Percentiles rank a stretch among this genome's conserved stretches.
phyloP scores from a whole-genome alignment of 1,140 invertebrate species.

The Anastrepha ludens region DNA sequence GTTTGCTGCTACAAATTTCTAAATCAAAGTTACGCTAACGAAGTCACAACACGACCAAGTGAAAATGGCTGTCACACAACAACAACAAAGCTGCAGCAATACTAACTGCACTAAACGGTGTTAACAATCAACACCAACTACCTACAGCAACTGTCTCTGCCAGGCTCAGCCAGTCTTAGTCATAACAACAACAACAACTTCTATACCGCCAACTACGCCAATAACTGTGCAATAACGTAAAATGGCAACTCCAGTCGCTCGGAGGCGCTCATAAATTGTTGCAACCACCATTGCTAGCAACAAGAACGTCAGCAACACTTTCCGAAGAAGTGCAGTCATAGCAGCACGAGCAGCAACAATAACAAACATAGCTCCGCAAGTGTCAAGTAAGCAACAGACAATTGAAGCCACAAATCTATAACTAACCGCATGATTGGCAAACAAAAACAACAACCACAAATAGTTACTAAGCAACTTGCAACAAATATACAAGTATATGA shows the following conservation, averaged over 20 bases:
- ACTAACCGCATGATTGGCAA: background rate
- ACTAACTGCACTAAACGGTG: conserved; percentile 6
- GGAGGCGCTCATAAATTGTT: conserved; percentile 39
- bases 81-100: background rate
- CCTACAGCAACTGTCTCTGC: background rate
- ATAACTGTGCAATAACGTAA: conserved; percentile 32
- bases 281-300: background rate
- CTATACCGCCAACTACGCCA: background rate
- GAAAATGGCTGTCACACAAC: conserved; percentile 1
- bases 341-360: background rate
- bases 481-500: background rate
- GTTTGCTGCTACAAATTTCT: conserved; percentile 22
- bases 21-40: conserved; percentile 47
- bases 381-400: conserved; percentile 13
- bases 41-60: conserved; percentile 19
- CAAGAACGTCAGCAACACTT: background rate
- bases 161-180: background rate
- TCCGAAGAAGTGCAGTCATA: background rate
- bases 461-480: background rate
- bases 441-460: background rate
- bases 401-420: conserved; percentile 19
- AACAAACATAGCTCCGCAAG: background rate
- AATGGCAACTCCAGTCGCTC: conserved; percentile 9
- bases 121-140: conserved; percentile 42
- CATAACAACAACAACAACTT: background rate